phyloP scores from a whole-genome alignment of 2,113 vertebrate species.

The Oryzias curvinotus region DNA sequence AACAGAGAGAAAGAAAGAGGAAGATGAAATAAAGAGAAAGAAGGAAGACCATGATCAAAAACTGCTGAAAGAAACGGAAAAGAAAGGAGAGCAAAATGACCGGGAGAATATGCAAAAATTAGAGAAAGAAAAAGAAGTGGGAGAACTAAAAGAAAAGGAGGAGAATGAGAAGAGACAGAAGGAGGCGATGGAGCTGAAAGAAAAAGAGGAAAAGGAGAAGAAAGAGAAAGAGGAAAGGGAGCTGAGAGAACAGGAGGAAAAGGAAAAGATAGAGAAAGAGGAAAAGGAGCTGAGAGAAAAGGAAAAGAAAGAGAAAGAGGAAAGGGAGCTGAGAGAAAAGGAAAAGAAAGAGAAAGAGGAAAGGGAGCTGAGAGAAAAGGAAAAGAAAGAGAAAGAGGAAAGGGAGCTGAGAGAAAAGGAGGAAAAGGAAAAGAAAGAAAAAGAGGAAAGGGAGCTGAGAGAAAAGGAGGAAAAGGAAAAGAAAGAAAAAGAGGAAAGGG shows the following conservation, averaged over 20 bases:
- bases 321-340: conserved; percentile 15
- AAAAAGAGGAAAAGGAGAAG: conserved; percentile 9
- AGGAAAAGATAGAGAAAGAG: conserved; percentile 9
- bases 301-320: conserved; percentile 12
- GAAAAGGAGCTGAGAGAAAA: conserved; percentile 5
- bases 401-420: conserved; percentile 13
- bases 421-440: conserved; percentile 40
- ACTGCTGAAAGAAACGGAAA: not conserved
- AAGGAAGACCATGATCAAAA: conserved; percentile 51
- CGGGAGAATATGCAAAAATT: no score
- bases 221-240: conserved; percentile 5
- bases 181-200: conserved; percentile 6
- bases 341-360: not conserved
- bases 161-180: conserved; percentile 18
- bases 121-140: not conserved
- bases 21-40: conserved; percentile 16
- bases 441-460: conserved; percentile 53
- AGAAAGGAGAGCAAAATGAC: not conserved
- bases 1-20: conserved; percentile 37
- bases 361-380: conserved; percentile 1
- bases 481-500: not conserved
- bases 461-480: conserved; percentile 5
- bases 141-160: conserved; percentile 7
- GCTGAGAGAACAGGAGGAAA: conserved; percentile 5
- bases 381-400: conserved; percentile 4